Conservation (phyloP, 2,888 invertebrate species). For the Heliconius hortense region DNA sequence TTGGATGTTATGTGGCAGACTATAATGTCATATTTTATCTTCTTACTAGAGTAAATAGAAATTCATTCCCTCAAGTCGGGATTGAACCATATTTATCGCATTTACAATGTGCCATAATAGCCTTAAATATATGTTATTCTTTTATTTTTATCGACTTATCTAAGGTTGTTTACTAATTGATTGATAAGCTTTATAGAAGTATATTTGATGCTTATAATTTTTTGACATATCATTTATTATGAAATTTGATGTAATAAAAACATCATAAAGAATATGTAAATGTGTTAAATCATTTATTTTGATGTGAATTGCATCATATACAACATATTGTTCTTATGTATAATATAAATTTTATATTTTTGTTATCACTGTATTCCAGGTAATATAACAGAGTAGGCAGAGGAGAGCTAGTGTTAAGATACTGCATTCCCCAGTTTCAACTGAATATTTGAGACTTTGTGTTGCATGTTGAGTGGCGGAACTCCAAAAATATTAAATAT, state of each 20-base stretch:
- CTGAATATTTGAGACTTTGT: no score
- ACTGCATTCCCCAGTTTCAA: no score
- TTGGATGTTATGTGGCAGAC: no score
- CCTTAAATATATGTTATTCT: constrained; percentile 20
- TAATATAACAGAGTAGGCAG: no score
- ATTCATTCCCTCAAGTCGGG: no score
- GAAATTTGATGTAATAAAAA: background rate
- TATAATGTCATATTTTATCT: no score
- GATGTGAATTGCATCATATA: background rate
- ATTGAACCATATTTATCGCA: background rate
- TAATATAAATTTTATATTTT: no score
- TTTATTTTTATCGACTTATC: background rate
- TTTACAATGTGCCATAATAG: background rate
- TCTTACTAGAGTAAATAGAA: no score
- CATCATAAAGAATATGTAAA: background rate
- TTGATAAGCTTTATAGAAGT: background rate
- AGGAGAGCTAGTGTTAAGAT: no score
- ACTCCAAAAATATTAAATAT: no score
- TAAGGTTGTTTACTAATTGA: background rate
- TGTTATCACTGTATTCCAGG: no score
- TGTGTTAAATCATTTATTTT: background rate
- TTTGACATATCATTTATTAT: background rate
- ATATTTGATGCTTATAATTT: background rate
- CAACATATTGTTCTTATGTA: background rate
- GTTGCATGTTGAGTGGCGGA: no score